Percentiles rank a stretch among this genome's conserved stretches.
Evolutionary conservation across 2,888 invertebrate genomes (phyloP).

Genomic region (Diarsia dahlii): DNA sequence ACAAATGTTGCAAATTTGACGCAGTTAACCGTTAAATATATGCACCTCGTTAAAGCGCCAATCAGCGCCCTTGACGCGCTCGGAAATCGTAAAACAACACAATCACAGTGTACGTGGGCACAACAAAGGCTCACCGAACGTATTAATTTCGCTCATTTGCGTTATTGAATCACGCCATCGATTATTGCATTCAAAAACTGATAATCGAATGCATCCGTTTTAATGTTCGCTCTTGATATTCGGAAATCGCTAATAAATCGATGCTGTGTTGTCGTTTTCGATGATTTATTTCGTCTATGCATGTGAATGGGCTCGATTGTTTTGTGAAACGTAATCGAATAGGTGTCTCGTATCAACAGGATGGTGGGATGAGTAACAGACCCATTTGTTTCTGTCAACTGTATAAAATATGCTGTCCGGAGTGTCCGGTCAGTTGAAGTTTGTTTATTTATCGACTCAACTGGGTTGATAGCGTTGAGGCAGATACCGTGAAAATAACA

Average conservation of each 20-base stretch:
- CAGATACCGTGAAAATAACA: neutral
- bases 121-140: slow-evolving; percentile 70
- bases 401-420: slow-evolving; percentile 55
- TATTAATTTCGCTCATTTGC: slow-evolving; percentile 80
- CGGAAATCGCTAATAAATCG: slow-evolving; percentile 85
- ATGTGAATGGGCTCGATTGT: slow-evolving; percentile 64
- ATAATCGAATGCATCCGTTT: slow-evolving; percentile 80
- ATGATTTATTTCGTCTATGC: slow-evolving; percentile 77
- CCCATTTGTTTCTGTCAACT: slow-evolving; percentile 58
- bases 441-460: slow-evolving; percentile 46
- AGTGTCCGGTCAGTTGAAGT: slow-evolving; percentile 40
- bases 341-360: slow-evolving; percentile 46
- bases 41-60: slow-evolving; percentile 80
- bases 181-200: slow-evolving; percentile 78
- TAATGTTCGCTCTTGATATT: slow-evolving; percentile 77
- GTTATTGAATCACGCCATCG: slow-evolving; percentile 81
- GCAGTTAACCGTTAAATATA: slow-evolving; percentile 76
- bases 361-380: slow-evolving; percentile 39
- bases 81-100: slow-evolving; percentile 70
- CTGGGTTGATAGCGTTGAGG: neutral
- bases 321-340: slow-evolving; percentile 57
- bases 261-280: slow-evolving; percentile 75
- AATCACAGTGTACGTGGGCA: slow-evolving; percentile 66
- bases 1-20: slow-evolving; percentile 65
- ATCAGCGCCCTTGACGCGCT: slow-evolving; percentile 73